These are phyloP conservation scores for Maccullochella peelii DNA, from an alignment of 2,113 vertebrate genomes.

Conservation along the genomic window DNA sequence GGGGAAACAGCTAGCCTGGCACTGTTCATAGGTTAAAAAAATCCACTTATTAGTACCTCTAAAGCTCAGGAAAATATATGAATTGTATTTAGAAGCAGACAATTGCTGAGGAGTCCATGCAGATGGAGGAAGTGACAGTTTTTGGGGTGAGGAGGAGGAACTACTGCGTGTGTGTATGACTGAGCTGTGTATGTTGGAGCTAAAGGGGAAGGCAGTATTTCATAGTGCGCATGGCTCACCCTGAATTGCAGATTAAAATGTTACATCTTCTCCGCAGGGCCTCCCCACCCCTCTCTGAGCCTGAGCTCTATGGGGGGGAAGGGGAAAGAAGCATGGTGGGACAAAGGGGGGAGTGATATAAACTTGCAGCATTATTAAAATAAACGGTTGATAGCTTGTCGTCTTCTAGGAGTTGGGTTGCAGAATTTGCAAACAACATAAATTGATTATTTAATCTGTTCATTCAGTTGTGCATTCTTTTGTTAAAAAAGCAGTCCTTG, in stretches of 20 bases:
- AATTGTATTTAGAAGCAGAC: neutral
- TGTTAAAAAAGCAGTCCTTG: constrained; percentile 4
- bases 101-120: constrained; percentile 1
- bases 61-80: neutral
- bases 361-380: constrained; percentile 27
- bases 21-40: neutral
- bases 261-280: constrained; percentile 49
- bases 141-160: neutral
- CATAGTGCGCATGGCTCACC: constrained; percentile 68
- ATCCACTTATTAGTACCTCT: neutral
- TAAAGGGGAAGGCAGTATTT: constrained; percentile 70
- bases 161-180: neutral
- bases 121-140: neutral
- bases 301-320: constrained; percentile 4
- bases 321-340: neutral
- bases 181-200: constrained; percentile 28
- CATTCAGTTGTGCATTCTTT: constrained; percentile 24
- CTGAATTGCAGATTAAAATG: constrained; percentile 70
- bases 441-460: constrained; percentile 36
- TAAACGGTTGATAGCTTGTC: constrained; percentile 16
- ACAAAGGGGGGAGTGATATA: neutral
- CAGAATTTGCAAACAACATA: constrained; percentile 1
- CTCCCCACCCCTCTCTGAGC: constrained; percentile 15
- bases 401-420: neutral
- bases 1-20: neutral